Conservation (phyloP, 2,888 invertebrate species). For the Caenorhabditis becei region DNA sequence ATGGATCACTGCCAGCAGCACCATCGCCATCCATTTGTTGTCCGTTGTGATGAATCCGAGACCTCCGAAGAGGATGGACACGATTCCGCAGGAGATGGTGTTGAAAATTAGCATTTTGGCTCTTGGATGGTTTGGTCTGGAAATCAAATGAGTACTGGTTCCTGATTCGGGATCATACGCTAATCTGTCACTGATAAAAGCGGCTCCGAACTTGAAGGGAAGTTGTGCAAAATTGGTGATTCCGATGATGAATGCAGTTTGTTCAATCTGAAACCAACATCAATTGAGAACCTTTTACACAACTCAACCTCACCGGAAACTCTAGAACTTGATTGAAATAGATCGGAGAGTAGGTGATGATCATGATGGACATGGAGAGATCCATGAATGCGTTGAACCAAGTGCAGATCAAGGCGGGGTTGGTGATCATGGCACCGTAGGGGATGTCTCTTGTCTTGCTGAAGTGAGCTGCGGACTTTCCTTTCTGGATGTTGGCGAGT, state of each 20-base stretch:
- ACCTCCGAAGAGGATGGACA: constrained; percentile 43
- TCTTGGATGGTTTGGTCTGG: constrained; percentile 24
- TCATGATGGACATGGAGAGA: constrained; percentile 54
- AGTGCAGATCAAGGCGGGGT: constrained; percentile 43
- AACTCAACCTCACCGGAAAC: constrained; percentile 43
- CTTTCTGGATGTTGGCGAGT: constrained; percentile 36
- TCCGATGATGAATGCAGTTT: constrained; percentile 48
- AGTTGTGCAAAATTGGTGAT: constrained; percentile 54
- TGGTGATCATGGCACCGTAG: constrained; percentile 36
- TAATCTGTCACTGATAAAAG: constrained; percentile 52
- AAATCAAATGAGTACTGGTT: no score
- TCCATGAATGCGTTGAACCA: constrained; percentile 63
- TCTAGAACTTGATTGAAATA: constrained; percentile 52
- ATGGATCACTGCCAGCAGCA: constrained; percentile 29
- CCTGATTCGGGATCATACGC: constrained; percentile 17
- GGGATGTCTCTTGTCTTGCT: constrained; percentile 39
- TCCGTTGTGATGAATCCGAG: constrained; percentile 44
- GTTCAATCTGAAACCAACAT: constrained; percentile 35
- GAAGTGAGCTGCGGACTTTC: constrained; percentile 52
- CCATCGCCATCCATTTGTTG: constrained; percentile 50
- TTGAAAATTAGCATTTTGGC: constrained; percentile 59
- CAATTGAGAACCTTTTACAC: no score
- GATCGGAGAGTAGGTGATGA: constrained; percentile 53
- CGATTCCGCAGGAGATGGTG: constrained; percentile 51
- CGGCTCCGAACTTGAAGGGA: constrained; percentile 56